These are phyloP conservation scores for Callipepla squamata DNA, from an alignment of 2,113 vertebrate genomes.

Conservation along the genomic window DNA sequence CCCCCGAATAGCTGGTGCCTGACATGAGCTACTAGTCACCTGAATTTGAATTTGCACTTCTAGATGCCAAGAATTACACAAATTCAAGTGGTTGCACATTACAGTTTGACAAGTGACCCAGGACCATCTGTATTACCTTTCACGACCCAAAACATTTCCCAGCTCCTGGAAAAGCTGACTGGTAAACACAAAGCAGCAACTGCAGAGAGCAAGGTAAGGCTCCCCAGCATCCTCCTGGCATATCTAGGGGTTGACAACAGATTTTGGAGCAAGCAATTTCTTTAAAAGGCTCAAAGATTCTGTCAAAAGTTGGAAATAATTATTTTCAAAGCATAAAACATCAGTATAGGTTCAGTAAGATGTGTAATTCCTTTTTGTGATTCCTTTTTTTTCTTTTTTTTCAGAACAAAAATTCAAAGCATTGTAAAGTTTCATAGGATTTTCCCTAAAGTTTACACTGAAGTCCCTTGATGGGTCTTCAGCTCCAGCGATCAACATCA, in stretches of 20 bases:
- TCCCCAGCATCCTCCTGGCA: not conserved
- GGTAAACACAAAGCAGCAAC: not conserved
- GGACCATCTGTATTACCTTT: not conserved
- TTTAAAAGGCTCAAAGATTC: not conserved
- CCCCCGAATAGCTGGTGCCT: not conserved
- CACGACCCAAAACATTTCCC: not conserved
- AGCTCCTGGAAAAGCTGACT: not conserved
- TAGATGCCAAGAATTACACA: not conserved
- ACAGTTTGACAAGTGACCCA: not conserved
- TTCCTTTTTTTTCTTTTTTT: not conserved
- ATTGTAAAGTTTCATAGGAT: not conserved
- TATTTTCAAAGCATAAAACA: not conserved
- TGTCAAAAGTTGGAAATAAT: not conserved
- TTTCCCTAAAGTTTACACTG: not conserved
- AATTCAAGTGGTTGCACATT: not conserved
- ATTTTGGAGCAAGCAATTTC: rapidly evolving
- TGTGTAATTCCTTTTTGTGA: not conserved
- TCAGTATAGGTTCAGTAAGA: not conserved
- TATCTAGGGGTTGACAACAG: not conserved
- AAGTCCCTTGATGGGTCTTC: not conserved
- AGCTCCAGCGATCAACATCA: not conserved
- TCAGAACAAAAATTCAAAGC: not conserved
- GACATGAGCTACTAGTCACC: not conserved
- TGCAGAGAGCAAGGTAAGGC: not conserved
- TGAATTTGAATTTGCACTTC: not conserved